Evolutionary conservation across 2,888 invertebrate genomes (phyloP).

Genomic region (Cylindroiulus punctatus): DNA sequence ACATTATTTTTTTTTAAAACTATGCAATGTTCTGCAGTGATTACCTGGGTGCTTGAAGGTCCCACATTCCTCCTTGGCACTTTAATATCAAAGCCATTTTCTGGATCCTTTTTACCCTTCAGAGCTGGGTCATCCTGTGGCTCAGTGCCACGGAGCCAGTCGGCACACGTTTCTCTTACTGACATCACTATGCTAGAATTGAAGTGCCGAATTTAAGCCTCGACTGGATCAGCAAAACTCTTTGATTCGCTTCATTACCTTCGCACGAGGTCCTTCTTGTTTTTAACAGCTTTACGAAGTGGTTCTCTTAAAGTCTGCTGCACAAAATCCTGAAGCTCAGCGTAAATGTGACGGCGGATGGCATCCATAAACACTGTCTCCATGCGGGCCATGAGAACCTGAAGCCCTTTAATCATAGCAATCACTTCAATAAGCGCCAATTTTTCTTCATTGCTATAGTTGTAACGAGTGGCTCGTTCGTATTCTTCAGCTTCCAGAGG

Average conservation of each 20-base stretch:
- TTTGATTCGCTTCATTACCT: constrained; percentile 67
- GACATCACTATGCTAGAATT: constrained; percentile 88
- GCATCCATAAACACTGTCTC: constrained; percentile 95
- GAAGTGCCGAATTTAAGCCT: neutral
- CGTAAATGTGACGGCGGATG: constrained; percentile 90
- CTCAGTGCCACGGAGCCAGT: constrained; percentile 93
- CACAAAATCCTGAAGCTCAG: constrained; percentile 96
- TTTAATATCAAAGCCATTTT: constrained; percentile 89
- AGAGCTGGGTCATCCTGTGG: constrained; percentile 91
- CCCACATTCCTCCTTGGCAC: constrained; percentile 93
- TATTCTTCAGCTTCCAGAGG: constrained; percentile 98
- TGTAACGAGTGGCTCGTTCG: constrained; percentile 95
- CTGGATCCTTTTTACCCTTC: constrained; percentile 93
- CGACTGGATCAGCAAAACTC: neutral
- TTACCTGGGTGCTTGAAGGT: constrained; percentile 70
- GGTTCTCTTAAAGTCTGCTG: constrained; percentile 90
- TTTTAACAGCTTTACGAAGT: constrained; percentile 94
- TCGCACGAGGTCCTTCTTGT: constrained; percentile 94
- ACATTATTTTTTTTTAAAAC: neutral
- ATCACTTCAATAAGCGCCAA: constrained; percentile 98
- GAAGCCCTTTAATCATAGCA: constrained; percentile 98
- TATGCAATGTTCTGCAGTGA: neutral
- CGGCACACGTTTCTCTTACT: constrained; percentile 95
- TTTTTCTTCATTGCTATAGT: constrained; percentile 97
- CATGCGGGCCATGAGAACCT: constrained; percentile 95